phyloP scores from a whole-genome alignment of 2,113 vertebrate genomes.

The Tricholaema leucomelas region DNA sequence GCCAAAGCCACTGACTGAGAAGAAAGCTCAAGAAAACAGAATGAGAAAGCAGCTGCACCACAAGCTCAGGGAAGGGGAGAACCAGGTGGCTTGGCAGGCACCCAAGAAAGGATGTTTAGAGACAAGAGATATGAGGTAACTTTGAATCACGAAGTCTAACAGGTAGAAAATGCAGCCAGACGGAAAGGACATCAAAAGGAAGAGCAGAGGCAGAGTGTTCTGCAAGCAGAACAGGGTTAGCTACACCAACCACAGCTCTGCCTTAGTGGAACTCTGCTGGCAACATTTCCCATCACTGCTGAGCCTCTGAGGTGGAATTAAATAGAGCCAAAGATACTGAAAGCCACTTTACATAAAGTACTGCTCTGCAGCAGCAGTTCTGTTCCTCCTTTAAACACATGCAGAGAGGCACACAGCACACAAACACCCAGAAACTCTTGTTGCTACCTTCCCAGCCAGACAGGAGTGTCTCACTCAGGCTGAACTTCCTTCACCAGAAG shows the following conservation, averaged over 20 bases:
- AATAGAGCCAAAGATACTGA: neutral
- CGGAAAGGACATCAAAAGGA: neutral
- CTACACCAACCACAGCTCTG: neutral
- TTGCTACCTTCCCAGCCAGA: neutral
- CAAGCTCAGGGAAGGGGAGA: neutral
- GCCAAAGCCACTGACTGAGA: neutral
- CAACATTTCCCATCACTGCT: neutral
- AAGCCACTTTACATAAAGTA: neutral
- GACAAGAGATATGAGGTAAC: slow-evolving; percentile 6
- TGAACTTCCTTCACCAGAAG: neutral
- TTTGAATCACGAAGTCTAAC: slow-evolving; percentile 22
- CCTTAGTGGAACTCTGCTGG: neutral
- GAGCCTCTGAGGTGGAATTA: neutral
- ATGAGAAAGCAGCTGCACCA: neutral
- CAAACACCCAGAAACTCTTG: neutral
- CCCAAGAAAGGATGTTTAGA: neutral
- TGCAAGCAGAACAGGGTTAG: neutral
- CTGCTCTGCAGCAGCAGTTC: neutral
- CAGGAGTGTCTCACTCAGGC: neutral
- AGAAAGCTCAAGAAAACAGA: neutral
- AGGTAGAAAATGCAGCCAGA: neutral
- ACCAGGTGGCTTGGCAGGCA: slow-evolving; percentile 25
- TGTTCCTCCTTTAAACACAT: neutral
- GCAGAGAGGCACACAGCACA: neutral
- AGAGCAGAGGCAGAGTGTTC: neutral